phyloP scores from a whole-genome alignment of 2,113 vertebrate species.

The Lasiurus borealis region DNA sequence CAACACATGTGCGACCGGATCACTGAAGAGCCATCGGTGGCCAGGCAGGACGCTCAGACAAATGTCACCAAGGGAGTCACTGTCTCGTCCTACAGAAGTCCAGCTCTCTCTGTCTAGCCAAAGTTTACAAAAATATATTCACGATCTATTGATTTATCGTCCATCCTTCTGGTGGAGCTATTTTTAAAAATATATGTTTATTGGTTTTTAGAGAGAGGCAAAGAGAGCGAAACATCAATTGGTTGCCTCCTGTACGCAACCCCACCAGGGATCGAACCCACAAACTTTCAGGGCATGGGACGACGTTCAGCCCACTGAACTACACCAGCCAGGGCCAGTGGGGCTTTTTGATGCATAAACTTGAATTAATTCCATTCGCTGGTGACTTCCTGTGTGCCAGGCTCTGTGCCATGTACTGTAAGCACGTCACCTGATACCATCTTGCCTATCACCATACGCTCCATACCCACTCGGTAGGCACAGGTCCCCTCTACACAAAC shows the following conservation, averaged over 20 bases:
- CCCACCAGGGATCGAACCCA: not conserved
- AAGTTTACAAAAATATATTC: conserved; percentile 41
- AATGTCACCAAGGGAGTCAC: not conserved
- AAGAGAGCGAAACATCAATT: not conserved
- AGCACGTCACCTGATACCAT: rapidly evolving
- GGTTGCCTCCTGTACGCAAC: not conserved
- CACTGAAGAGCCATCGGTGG: not conserved
- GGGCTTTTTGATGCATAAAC: not conserved
- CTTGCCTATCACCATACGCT: not conserved
- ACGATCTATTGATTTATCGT: not conserved
- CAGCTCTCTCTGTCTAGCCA: not conserved
- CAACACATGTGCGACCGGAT: conserved; percentile 51
- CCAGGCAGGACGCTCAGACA: not conserved
- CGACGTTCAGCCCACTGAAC: not conserved
- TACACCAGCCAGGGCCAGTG: not conserved
- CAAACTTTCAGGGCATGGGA: not conserved
- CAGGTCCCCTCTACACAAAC: not conserved
- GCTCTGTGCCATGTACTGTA: not conserved
- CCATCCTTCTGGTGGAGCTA: not conserved
- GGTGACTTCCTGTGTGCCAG: not conserved
- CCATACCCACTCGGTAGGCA: not conserved
- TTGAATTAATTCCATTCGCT: not conserved
- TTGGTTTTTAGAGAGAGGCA: not conserved
- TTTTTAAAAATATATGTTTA: not conserved
- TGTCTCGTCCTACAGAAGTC: not conserved